Evolutionary conservation across 53 echinoderm and acorn worm genomes (phyloP), one percentile per base, ranked within the genome.

Genomic region (Paelopatides confundens): DNA sequence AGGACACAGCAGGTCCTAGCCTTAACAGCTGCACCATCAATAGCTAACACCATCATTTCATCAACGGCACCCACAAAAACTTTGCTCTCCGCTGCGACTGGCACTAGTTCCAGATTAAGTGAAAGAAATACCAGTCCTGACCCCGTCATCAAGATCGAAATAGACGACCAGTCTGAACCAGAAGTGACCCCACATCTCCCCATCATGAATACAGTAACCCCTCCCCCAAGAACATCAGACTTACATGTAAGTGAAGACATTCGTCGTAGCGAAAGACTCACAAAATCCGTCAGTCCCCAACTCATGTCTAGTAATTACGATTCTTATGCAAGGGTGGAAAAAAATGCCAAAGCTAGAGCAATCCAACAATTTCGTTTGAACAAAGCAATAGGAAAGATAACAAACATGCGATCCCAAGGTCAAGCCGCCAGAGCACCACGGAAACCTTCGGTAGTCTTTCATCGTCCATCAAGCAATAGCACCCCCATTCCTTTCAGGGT

Each of bases 361-460:
- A 64, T 63, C 40, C 84, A 83, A 30, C 63, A 83, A 43, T 65
- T 64, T n/a, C 36, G 84, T 38, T 30, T 83, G 37, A 83, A 46
- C 46, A 83, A 83, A 65, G 65, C 84, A 15, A 83, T 83, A 1
- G 84, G 84, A 26, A 83, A 65, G 18, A 83, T 83, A n/a, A 62
- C 65, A 23, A 83, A 83, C 46, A 36, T 65, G 36, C 54, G 65
- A 33, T 36, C 84, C n/a, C 84, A 83, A 26, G 64, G 63, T 13
- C 68, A 67, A 32, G 84, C 65, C 23, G 31, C 84, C 13, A n/a
- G 84, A 14, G 84, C 84, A 83, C 84, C 84, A 3, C 63, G 84
- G 27, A 83, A 83, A n/a, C 84, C 84, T 2, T 35, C 84, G 0
- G 65, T 83, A 7, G 84, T 83, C n/a, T 65, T 63, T 65, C 84